Evolutionary conservation across 1,140 invertebrate species (phyloP), one percentile per base, ranked within the genome.

Genomic region (Drosophila malerkotliana): DNA sequence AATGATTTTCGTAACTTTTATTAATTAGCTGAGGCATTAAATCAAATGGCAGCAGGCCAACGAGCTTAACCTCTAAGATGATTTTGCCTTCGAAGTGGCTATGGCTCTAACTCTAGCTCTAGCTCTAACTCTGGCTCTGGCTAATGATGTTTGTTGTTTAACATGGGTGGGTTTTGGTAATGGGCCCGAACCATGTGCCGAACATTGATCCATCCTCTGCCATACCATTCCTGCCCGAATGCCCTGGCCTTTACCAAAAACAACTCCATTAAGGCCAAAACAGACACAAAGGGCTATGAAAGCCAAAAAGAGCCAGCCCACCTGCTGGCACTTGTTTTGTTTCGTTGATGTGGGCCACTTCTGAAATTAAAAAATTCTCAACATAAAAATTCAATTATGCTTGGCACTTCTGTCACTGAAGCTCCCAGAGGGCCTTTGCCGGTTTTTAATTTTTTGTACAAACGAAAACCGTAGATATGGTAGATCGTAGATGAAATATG

Each of bases 301-400:
- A 39, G 48, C 14, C 41, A 45, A 18, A 15, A 15, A 37, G 57
- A 54, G 53, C 14, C 34, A 37, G 63, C 61, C 49, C 58, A 63
- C 56, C 77, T 80, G 67, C 58, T 68, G 76, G 26, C 34, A 1
- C 26, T 53, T 14, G 55, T 44, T 14, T 30, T 34, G n/a, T 47
- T 41, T 47, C 49, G 60, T 64, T 66, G 49, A 59, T 57, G 60
- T 58, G 53, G 60, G 47, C 57, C n/a, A 8, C 41, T 44, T 49
- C 41, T 66, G 64, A 58, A 75, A 83, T 84, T 72, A 72, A 68
- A 78, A 82, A 74, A 55, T 63, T 18, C 82, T 68, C 77, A 85
- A 85, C 82, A 85, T 69, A 78, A 82, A 72, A 81, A 82, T 81
- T 85, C 82, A 82, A 87, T 85, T 85, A 85, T 67, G 69, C 52